phyloP scores from a whole-genome alignment of 2,797 vertebrate species.

The Hapalemur alaotrensis region DNA sequence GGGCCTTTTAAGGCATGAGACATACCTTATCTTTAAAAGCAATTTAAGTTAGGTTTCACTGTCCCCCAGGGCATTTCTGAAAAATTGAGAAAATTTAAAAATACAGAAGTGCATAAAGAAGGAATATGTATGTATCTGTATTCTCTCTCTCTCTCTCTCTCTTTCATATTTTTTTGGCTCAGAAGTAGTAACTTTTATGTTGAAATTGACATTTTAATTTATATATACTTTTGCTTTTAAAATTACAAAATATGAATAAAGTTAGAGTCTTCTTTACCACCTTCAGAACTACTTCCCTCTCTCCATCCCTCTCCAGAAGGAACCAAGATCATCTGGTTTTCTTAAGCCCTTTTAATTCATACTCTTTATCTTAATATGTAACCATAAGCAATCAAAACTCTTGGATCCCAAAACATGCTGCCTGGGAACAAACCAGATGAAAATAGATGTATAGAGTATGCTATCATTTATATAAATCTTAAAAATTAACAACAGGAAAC shows the following conservation, averaged over 20 bases:
- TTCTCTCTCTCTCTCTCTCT: background rate
- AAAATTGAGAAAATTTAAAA: background rate
- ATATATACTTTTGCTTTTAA: background rate
- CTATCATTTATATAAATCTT: background rate
- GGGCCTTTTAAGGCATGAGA: background rate
- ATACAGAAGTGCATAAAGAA: background rate
- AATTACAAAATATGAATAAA: background rate
- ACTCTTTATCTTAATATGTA: background rate
- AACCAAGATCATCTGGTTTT: background rate
- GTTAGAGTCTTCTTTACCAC: background rate
- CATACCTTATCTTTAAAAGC: background rate
- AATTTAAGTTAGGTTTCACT: background rate
- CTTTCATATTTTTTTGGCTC: background rate
- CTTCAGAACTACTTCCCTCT: background rate
- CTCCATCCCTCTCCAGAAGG: background rate
- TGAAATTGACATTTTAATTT: background rate
- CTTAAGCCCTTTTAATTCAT: background rate
- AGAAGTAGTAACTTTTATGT: background rate
- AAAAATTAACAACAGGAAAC: background rate
- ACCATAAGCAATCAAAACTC: background rate
- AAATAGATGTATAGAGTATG: background rate
- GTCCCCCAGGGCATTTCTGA: background rate
- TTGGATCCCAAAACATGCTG: background rate
- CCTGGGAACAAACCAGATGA: background rate
- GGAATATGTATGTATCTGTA: too few relatives aligned